Evolutionary conservation across 2,888 invertebrate genomes (phyloP).

Genomic region (Phalangium opilio): DNA sequence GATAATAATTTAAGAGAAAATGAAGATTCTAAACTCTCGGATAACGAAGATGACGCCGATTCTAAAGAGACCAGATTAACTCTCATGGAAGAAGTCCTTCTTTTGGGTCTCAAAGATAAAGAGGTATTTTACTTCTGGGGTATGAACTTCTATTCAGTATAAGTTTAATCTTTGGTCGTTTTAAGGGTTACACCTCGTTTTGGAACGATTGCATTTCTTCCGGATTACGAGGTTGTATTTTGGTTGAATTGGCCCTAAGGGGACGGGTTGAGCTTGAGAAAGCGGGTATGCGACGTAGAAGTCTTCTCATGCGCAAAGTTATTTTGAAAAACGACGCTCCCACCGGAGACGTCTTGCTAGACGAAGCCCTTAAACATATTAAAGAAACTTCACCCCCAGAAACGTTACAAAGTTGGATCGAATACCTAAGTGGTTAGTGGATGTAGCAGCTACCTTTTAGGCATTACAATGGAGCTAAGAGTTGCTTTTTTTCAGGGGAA

Average conservation of each 20-base stretch:
- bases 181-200: conserved; percentile 96
- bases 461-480: too few relatives aligned
- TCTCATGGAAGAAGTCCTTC: conserved; percentile 96
- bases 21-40: conserved; percentile 11
- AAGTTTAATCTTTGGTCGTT: background rate
- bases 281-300: conserved; percentile 88
- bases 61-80: conserved; percentile 93
- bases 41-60: conserved; percentile 54
- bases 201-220: conserved; percentile 99
- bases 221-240: conserved; percentile 91
- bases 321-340: conserved; percentile 71
- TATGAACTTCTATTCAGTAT: background rate
- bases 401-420: conserved; percentile 97
- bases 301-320: conserved; percentile 44
- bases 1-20: conserved; percentile 15
- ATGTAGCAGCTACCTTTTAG: too few relatives aligned
- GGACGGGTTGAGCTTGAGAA: conserved; percentile 92
- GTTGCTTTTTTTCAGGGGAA: too few relatives aligned
- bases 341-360: conserved; percentile 88
- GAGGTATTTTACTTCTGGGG: conserved; percentile 49
- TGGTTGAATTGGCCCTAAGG: conserved; percentile 87
- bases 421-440: conserved; percentile 85
- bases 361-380: conserved; percentile 82
- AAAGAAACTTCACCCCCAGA: conserved; percentile 97
- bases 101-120: conserved; percentile 96